A percentile compares a stretch with the other conserved stretches of the same genome.
These are phyloP conservation scores for Perizoma affinitatum DNA, from an alignment of 2,888 invertebrate species.

Conservation along the genomic window DNA sequence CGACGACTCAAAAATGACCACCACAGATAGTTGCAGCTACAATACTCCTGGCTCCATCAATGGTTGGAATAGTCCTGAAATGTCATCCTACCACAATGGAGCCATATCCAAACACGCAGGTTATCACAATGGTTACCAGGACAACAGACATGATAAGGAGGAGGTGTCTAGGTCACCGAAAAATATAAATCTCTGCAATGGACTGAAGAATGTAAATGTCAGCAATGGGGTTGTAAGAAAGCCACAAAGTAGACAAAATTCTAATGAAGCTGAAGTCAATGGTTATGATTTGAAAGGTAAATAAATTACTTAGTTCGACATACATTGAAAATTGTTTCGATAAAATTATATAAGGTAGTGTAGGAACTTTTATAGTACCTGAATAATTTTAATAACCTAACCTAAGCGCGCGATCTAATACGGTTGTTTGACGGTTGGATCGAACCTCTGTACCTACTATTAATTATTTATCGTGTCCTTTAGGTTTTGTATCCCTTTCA, in stretches of 20 bases:
- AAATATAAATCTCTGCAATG: conserved; percentile 75
- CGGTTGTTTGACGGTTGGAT: no score
- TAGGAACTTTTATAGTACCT: no score
- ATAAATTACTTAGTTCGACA: no score
- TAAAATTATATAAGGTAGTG: no score
- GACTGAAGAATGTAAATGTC: conserved; percentile 73
- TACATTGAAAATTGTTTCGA: no score
- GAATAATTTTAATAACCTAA: no score
- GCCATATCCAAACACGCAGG: conserved; percentile 71
- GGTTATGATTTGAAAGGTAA: conserved; percentile 71
- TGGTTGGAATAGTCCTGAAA: conserved; percentile 83
- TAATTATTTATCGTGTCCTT: no score
- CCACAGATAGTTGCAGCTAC: conserved; percentile 84
- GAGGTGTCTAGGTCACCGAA: conserved; percentile 61
- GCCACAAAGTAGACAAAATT: conserved; percentile 68
- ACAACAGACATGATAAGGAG: conserved; percentile 55
- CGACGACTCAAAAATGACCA: conserved; percentile 85
- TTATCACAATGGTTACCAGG: conserved; percentile 73
- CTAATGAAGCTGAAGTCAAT: conserved; percentile 68
- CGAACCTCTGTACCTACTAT: no score
- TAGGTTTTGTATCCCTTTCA: no score
- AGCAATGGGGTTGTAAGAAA: conserved; percentile 75
- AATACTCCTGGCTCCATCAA: conserved; percentile 82
- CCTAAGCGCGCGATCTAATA: no score
- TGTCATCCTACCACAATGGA: conserved; percentile 72